Percentiles rank a stretch among this genome's conserved stretches.
Evolutionary conservation across 2,113 vertebrate genomes (phyloP).

Genomic region (Petrocephalus zakoni): DNA sequence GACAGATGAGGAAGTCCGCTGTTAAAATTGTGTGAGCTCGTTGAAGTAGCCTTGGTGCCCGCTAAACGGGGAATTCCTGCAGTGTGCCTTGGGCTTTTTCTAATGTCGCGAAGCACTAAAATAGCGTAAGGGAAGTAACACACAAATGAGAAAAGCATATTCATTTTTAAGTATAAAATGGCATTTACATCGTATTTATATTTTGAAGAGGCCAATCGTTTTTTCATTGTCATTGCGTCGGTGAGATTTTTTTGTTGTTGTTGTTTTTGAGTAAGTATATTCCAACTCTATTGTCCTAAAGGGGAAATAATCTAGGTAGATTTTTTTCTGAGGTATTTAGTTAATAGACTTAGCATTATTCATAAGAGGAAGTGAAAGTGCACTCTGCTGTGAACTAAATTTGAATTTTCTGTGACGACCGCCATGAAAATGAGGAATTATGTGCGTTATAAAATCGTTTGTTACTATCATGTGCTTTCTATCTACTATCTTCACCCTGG

Average conservation of each 20-base stretch:
- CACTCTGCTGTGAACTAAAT: not conserved
- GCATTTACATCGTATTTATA: not conserved
- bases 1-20: not conserved
- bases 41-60: not conserved
- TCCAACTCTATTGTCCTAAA: not conserved
- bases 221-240: not conserved
- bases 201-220: not conserved
- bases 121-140: not conserved
- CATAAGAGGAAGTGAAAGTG: not conserved
- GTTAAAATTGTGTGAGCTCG: not conserved
- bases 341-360: not conserved
- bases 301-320: not conserved
- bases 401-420: not conserved
- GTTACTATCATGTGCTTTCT: not conserved
- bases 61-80: not conserved
- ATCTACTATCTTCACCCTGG: not conserved
- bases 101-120: not conserved
- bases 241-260: not conserved
- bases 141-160: not conserved
- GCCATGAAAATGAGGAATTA: not conserved
- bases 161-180: not conserved
- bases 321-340: not conserved
- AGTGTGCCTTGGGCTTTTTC: not conserved
- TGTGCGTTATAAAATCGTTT: not conserved
- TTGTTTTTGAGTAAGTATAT: not conserved